Evolutionary conservation across 1,140 invertebrate genomes (phyloP).

Genomic region (Arctopsyche grandis): DNA sequence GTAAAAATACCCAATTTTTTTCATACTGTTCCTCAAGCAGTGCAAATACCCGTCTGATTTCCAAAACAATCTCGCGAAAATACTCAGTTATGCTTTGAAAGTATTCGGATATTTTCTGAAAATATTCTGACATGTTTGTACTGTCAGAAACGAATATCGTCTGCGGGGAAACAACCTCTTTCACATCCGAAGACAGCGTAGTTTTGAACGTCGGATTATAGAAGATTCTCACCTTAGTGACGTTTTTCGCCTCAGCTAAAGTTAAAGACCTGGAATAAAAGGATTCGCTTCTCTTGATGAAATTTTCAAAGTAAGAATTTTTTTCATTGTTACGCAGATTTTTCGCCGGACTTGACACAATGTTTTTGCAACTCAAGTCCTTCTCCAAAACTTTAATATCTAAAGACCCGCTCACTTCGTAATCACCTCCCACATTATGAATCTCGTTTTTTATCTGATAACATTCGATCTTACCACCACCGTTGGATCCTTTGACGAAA

Average conservation of each 20-base stretch:
- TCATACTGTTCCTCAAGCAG: slow-evolving; percentile 5
- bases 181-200: neutral
- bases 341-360: slow-evolving; percentile 44
- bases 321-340: slow-evolving; percentile 40
- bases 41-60: neutral
- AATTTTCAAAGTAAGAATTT: slow-evolving; percentile 61
- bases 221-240: slow-evolving; percentile 64
- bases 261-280: slow-evolving; percentile 56
- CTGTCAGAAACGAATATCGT: neutral
- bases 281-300: slow-evolving; percentile 63
- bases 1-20: slow-evolving; percentile 46
- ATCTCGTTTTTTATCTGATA: slow-evolving; percentile 63
- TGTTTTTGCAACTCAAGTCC: slow-evolving; percentile 60
- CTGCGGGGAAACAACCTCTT: neutral
- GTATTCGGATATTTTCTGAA: neutral
- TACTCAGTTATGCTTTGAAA: neutral
- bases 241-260: slow-evolving; percentile 54
- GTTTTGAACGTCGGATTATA: slow-evolving; percentile 63
- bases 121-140: too few species aligned
- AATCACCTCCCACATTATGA: slow-evolving; percentile 58
- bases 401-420: slow-evolving; percentile 59
- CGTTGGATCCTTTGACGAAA: slow-evolving; percentile 59
- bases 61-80: neutral
- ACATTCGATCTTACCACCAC: slow-evolving; percentile 61
- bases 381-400: slow-evolving; percentile 62